phyloP scores from a whole-genome alignment of 2,797 vertebrate species.

The Lacerta agilis region DNA sequence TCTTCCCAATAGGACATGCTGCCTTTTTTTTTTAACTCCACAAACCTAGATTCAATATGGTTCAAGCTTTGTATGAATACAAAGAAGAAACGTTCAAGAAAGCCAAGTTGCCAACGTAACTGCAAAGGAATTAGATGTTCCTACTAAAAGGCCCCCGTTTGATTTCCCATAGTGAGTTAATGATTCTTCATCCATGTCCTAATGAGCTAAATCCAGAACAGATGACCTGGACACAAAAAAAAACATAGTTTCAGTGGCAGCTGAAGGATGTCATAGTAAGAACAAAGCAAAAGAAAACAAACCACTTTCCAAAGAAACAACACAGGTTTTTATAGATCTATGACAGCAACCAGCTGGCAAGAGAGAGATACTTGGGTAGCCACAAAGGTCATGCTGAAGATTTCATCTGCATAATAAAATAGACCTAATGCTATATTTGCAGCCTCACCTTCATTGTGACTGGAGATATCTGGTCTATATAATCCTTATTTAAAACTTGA shows the following conservation, averaged over 20 bases:
- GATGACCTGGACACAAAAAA: slow-evolving; percentile 67
- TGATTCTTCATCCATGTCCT: slow-evolving; percentile 65
- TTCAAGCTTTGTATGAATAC: slow-evolving; percentile 40
- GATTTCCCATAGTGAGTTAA: slow-evolving; percentile 50
- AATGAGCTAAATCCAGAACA: slow-evolving; percentile 61
- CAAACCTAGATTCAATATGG: slow-evolving; percentile 94
- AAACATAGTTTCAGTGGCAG: slow-evolving; percentile 20
- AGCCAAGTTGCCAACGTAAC: slow-evolving; percentile 33
- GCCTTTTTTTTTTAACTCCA: slow-evolving; percentile 93
- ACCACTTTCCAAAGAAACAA: slow-evolving; percentile 21
- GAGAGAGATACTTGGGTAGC: slow-evolving; percentile 6
- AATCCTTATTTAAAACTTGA: neutral
- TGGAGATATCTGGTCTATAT: too few relatives aligned
- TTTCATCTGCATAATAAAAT: neutral
- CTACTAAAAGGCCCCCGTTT: slow-evolving; percentile 50
- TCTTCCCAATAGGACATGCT: slow-evolving; percentile 93
- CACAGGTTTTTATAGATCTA: slow-evolving; percentile 36
- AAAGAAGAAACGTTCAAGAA: slow-evolving; percentile 53
- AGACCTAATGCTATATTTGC: neutral
- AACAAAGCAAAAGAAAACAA: slow-evolving; percentile 34
- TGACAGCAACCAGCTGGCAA: slow-evolving; percentile 27
- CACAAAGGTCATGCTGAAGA: slow-evolving; percentile 14
- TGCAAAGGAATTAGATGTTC: slow-evolving; percentile 32
- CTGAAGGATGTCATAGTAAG: neutral
- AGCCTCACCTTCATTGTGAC: too few relatives aligned